phyloP scores from a whole-genome alignment of 2,888 invertebrate species.

The Ischnura elegans region DNA sequence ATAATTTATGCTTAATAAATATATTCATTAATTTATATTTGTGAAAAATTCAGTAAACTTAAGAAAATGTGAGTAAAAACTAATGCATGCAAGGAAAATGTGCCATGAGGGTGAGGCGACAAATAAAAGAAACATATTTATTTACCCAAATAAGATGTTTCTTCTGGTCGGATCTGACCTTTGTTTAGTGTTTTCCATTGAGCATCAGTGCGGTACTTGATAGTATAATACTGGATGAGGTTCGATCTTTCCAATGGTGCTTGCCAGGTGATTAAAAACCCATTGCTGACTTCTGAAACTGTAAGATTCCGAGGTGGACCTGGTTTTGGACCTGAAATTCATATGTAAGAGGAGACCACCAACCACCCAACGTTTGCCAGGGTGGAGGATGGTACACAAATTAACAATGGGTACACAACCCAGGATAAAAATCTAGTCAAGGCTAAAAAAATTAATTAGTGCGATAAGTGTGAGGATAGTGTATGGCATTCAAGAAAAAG shows the following conservation, averaged over 20 bases:
- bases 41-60: neutral
- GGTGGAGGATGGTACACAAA: slow-evolving; percentile 46
- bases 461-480: neutral
- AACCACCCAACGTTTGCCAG: slow-evolving; percentile 57
- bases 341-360: slow-evolving; percentile 15
- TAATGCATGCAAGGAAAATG: no score
- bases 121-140: slow-evolving; percentile 58
- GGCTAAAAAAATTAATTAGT: neutral
- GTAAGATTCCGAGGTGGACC: slow-evolving; percentile 94
- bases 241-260: slow-evolving; percentile 89
- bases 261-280: slow-evolving; percentile 95
- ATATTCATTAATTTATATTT: neutral
- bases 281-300: slow-evolving; percentile 92
- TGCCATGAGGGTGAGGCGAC: no score
- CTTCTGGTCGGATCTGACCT: slow-evolving; percentile 90
- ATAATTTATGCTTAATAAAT: no score
- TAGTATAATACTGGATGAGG: slow-evolving; percentile 92
- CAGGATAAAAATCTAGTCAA: slow-evolving; percentile 40
- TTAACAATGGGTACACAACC: slow-evolving; percentile 16
- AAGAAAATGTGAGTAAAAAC: no score
- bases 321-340: slow-evolving; percentile 90
- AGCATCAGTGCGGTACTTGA: slow-evolving; percentile 94
- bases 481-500: neutral
- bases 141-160: slow-evolving; percentile 91
- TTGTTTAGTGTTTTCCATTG: slow-evolving; percentile 94